phyloP scores from a whole-genome alignment of 2,888 invertebrate genomes.

The Lypha dubia region DNA sequence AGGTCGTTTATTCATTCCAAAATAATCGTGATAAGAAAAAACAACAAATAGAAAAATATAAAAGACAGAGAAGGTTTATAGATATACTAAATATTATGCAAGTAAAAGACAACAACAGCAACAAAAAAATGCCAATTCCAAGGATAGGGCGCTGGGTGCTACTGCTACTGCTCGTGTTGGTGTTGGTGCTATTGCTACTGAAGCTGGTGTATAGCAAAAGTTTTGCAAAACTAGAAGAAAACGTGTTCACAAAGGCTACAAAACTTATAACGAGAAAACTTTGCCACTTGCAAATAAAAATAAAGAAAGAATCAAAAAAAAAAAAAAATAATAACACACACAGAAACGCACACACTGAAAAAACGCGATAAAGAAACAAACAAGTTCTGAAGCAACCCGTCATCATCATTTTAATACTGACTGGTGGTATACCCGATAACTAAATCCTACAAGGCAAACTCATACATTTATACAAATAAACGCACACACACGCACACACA shows the following conservation, averaged over 20 bases:
- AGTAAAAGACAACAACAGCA: constrained; percentile 8
- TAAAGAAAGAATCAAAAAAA: no score
- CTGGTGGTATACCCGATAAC: constrained; percentile 2
- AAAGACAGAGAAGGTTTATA: constrained; percentile 41
- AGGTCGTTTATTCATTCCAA: constrained; percentile 52
- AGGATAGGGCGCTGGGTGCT: constrained; percentile 42
- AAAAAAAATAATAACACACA: constrained; percentile 77
- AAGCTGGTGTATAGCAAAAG: constrained; percentile 78
- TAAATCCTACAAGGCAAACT: not conserved
- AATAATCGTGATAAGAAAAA: constrained; percentile 52
- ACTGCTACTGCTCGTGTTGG: not conserved
- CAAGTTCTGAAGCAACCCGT: constrained; percentile 71
- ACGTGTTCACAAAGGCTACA: constrained; percentile 77
- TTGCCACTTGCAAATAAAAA: constrained; percentile 81
- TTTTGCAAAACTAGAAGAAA: constrained; percentile 76
- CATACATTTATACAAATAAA: constrained; percentile 1
- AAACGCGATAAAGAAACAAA: constrained; percentile 81
- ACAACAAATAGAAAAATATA: constrained; percentile 36
- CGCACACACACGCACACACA: constrained; percentile 16
- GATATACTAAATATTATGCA: constrained; percentile 14
- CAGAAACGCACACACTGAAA: constrained; percentile 74
- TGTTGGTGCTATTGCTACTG: constrained; percentile 20
- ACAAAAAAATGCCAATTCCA: constrained; percentile 39
- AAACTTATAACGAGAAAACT: constrained; percentile 84
- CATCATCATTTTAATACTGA: constrained; percentile 57